phyloP scores from a whole-genome alignment of 2,888 invertebrate genomes.

The Metopia argyrocephala region DNA sequence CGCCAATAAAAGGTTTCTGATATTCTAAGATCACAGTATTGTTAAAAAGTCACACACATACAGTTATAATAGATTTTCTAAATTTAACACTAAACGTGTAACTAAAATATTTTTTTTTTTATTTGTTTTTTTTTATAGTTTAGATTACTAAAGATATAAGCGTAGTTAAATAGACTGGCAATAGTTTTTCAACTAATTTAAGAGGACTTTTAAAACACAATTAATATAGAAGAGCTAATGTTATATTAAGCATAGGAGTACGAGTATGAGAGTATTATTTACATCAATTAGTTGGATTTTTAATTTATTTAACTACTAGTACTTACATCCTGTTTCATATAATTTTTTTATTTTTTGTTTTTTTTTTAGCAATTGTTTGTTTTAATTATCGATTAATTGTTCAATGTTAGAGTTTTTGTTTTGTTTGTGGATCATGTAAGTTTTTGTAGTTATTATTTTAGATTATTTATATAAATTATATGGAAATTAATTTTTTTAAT shows the following conservation, averaged over 20 bases:
- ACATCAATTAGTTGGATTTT: background rate
- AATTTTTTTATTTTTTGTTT: constrained; percentile 35
- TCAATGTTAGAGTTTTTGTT: constrained; percentile 47
- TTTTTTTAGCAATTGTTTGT: constrained; percentile 20
- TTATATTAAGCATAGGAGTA: background rate
- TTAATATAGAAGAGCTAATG: background rate
- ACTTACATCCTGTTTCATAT: constrained; percentile 69
- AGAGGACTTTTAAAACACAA: background rate
- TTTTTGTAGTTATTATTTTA: constrained; percentile 28
- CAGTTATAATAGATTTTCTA: background rate
- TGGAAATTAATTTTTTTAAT: constrained; percentile 60
- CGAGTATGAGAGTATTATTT: constrained; percentile 24
- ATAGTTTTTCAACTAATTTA: too few species aligned
- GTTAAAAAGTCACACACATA: background rate
- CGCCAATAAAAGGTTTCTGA: too few species aligned
- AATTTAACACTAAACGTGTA: background rate
- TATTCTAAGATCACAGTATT: background rate
- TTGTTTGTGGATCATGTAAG: constrained; percentile 35
- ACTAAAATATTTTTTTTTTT: background rate
- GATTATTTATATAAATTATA: constrained; percentile 47
- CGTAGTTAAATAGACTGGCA: background rate
- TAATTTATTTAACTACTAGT: constrained; percentile 58
- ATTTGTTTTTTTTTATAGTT: background rate
- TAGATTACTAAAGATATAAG: background rate
- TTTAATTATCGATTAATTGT: too few species aligned